A percentile compares a stretch with the other conserved stretches of the same genome.
Evolutionary conservation across 2,888 invertebrate species (phyloP).

Genomic region (Eupeodes latifasciatus): DNA sequence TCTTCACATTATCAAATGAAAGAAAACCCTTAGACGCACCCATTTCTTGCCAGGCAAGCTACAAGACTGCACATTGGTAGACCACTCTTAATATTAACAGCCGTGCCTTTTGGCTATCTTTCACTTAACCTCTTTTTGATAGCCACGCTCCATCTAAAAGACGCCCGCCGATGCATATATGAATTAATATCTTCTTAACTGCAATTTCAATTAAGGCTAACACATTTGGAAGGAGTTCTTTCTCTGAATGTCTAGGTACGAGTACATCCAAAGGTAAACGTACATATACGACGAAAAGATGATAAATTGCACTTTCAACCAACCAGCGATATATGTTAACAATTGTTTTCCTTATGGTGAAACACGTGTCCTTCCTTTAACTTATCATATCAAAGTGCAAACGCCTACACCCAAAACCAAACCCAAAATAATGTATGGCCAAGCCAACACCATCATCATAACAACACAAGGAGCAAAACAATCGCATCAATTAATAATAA

Average conservation of each 20-base stretch:
- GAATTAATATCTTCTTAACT: slow-evolving; percentile 33
- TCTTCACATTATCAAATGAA: no score
- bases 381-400: slow-evolving; percentile 32
- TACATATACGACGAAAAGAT: slow-evolving; percentile 12
- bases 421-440: not conserved
- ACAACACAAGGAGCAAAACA: slow-evolving; percentile 33
- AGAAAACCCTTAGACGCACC: not conserved
- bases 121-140: slow-evolving; percentile 45
- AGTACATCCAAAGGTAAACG: not conserved
- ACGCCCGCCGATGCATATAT: not conserved
- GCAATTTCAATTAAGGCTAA: slow-evolving; percentile 52
- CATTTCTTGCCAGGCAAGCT: not conserved
- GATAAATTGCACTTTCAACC: slow-evolving; percentile 71
- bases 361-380: slow-evolving; percentile 68
- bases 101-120: slow-evolving; percentile 17
- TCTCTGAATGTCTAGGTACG: not conserved
- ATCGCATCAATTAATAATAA: slow-evolving; percentile 74
- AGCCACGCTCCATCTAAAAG: slow-evolving; percentile 21
- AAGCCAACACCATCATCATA: slow-evolving; percentile 50
- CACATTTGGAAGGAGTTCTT: slow-evolving; percentile 7
- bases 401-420: slow-evolving; percentile 23
- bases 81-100: not conserved
- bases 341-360: slow-evolving; percentile 71
- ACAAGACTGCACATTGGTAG: no score
- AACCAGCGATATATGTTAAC: slow-evolving; percentile 67